Percentiles rank a stretch among this genome's conserved stretches.
Evolutionary conservation across 2,888 invertebrate genomes (phyloP).

Genomic region (Cabera pusaria): DNA sequence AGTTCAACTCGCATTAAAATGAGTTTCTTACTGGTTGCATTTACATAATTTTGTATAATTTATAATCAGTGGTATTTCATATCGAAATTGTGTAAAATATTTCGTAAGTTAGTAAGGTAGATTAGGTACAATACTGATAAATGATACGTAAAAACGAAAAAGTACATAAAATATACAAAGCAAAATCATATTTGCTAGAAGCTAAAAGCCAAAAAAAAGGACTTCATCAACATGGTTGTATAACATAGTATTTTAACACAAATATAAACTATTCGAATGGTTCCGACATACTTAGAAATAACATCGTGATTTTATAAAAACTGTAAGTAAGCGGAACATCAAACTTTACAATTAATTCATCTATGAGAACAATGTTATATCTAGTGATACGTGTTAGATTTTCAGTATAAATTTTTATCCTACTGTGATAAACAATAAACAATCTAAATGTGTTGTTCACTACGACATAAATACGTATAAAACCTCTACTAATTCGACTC

Average conservation of each 20-base stretch:
- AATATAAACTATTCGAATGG: constrained; percentile 79
- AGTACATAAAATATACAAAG: constrained; percentile 25
- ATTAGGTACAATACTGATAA: constrained; percentile 61
- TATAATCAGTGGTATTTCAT: constrained; percentile 26
- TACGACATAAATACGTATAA: constrained; percentile 64
- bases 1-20: constrained; percentile 1
- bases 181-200: constrained; percentile 24
- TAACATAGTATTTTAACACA: constrained; percentile 54
- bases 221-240: constrained; percentile 9
- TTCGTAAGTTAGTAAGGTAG: too few species aligned
- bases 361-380: constrained; percentile 18
- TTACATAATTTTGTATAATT: constrained; percentile 16
- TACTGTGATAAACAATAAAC: constrained; percentile 52
- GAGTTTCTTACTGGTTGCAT: constrained; percentile 9
- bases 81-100: constrained; percentile 20
- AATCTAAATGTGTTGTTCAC: constrained; percentile 53
- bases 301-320: constrained; percentile 40
- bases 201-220: constrained; percentile 29
- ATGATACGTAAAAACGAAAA: constrained; percentile 46
- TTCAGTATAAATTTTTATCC: constrained; percentile 45
- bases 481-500: constrained; percentile 67
- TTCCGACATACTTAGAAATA: constrained; percentile 71
- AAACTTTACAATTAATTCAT: constrained; percentile 35
- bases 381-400: constrained; percentile 34
- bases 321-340: constrained; percentile 29